These are phyloP conservation scores for Vireo griseus DNA, from an alignment of 2,797 vertebrate species.

Conservation along the genomic window DNA sequence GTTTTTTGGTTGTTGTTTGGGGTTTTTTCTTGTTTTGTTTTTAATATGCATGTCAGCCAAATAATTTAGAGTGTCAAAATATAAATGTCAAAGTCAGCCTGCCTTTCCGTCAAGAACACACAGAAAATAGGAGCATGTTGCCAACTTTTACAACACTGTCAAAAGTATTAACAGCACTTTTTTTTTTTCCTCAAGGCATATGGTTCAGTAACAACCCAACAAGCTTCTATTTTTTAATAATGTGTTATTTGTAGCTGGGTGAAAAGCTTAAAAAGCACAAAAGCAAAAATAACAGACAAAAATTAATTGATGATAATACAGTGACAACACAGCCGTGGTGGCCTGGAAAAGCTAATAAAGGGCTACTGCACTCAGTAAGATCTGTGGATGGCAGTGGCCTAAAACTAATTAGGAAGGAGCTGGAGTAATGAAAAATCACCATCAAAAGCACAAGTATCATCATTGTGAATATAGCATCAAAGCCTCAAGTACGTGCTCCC, in stretches of 20 bases:
- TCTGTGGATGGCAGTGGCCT: neutral
- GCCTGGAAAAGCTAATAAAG: neutral
- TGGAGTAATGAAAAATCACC: neutral
- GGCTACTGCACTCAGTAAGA: neutral
- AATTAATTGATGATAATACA: neutral
- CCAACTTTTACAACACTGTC: neutral
- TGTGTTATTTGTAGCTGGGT: neutral
- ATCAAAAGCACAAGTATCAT: neutral
- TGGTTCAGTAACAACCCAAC: neutral
- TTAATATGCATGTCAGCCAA: neutral
- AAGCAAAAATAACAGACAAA: neutral
- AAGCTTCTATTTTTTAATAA: neutral
- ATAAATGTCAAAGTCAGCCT: neutral
- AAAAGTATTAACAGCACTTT: neutral
- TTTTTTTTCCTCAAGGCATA: neutral
- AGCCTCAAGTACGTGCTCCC: neutral
- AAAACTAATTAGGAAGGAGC: neutral
- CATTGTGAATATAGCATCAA: fast-evolving
- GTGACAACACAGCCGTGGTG: neutral
- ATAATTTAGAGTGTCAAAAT: neutral
- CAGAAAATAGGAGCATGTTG: neutral
- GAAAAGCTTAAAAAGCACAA: neutral
- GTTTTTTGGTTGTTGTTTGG: fast-evolving
- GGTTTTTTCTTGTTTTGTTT: neutral
- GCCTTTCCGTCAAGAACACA: neutral